A percentile compares a stretch with the other conserved stretches of the same genome.
These are phyloP conservation scores for Sthenelais limicola DNA, from an alignment of 2,888 invertebrate genomes.

Conservation along the genomic window DNA sequence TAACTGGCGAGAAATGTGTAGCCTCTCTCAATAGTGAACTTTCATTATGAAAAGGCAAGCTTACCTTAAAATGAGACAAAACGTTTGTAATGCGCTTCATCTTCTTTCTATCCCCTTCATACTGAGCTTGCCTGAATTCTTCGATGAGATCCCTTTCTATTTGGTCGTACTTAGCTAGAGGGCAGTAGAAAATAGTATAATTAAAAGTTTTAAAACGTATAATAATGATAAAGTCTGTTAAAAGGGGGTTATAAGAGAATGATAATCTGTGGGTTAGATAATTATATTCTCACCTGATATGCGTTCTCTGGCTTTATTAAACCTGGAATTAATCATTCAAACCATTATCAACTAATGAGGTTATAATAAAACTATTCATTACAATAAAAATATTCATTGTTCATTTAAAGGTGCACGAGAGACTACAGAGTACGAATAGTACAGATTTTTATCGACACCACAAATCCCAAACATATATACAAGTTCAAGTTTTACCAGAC, in stretches of 20 bases:
- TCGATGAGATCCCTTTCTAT: constrained; percentile 81
- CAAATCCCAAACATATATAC: too few species aligned
- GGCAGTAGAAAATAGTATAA: not conserved
- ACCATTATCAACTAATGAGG: too few species aligned
- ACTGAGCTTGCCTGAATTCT: constrained; percentile 93
- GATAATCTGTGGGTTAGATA: not conserved
- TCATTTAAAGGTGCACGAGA: not conserved
- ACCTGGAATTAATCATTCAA: too few species aligned
- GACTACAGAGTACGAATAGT: too few species aligned
- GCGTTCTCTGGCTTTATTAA: constrained; percentile 64
- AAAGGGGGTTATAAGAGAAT: not conserved
- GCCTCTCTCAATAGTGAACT: too few species aligned
- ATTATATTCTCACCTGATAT: constrained; percentile 59
- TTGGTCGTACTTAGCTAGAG: constrained; percentile 75
- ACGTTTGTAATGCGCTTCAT: constrained; percentile 96
- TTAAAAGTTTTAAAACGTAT: too few species aligned
- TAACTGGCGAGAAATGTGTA: too few species aligned
- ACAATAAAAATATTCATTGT: not conserved
- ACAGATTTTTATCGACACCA: too few species aligned
- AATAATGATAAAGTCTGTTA: too few species aligned
- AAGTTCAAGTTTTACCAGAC: too few species aligned
- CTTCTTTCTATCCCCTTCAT: constrained; percentile 81
- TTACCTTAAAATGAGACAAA: constrained; percentile 89
- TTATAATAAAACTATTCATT: constrained; percentile 2
- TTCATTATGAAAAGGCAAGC: too few species aligned